These are phyloP conservation scores for Horisme vitalbata DNA, from an alignment of 2,888 invertebrate species.

Conservation along the genomic window DNA sequence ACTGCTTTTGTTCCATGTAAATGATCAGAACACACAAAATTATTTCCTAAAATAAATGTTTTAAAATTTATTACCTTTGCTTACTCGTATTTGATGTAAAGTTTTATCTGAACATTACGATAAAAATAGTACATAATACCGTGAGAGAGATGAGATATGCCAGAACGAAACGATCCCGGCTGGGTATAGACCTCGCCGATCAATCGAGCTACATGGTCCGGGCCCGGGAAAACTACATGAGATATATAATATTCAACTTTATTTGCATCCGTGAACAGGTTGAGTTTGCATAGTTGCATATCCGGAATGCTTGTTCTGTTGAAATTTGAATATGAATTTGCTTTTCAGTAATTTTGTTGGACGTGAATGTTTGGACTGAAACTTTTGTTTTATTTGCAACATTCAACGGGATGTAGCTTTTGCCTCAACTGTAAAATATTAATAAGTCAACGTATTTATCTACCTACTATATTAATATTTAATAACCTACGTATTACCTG, in stretches of 20 bases:
- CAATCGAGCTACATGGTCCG: conserved; percentile 15
- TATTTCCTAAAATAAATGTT: too few relatives aligned
- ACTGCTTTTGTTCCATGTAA: too few relatives aligned
- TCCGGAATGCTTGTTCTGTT: conserved; percentile 3
- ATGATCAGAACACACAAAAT: too few relatives aligned
- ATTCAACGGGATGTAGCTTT: too few relatives aligned
- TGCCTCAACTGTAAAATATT: too few relatives aligned
- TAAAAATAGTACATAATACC: not conserved
- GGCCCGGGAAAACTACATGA: not conserved
- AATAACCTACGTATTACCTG: too few relatives aligned
- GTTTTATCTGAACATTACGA: too few relatives aligned
- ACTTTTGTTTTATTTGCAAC: not conserved
- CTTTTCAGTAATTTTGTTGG: not conserved
- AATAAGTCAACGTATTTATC: too few relatives aligned
- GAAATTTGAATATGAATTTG: conserved; percentile 7
- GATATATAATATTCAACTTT: conserved; percentile 2
- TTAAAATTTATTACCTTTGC: too few relatives aligned
- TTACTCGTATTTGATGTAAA: too few relatives aligned
- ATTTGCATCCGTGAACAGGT: conserved; percentile 4
- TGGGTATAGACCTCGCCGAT: conserved; percentile 10
- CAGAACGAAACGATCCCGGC: conserved; percentile 1
- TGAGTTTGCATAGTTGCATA: conserved; percentile 2
- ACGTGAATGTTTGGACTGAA: too few relatives aligned
- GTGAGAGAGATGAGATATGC: not conserved
- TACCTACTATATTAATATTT: too few relatives aligned